These are phyloP conservation scores for Cephalopterus ornatus DNA, from an alignment of 2,113 vertebrate species.

Conservation along the genomic window DNA sequence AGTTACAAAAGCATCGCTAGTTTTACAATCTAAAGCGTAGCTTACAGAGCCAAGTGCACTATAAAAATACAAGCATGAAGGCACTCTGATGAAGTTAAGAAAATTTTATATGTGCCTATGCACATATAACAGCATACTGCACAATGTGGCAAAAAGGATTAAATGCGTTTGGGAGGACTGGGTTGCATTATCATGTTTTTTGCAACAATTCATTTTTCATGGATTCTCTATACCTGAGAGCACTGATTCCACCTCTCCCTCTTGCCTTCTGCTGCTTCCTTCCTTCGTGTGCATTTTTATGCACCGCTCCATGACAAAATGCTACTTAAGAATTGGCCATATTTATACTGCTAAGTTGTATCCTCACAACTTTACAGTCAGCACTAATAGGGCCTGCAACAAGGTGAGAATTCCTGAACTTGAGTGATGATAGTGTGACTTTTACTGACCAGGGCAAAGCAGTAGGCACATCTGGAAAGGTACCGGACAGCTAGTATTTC, in stretches of 20 bases:
- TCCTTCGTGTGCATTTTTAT: rapidly evolving
- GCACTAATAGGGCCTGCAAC: not conserved
- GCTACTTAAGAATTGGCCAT: not conserved
- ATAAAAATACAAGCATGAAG: not conserved
- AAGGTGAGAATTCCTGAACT: not conserved
- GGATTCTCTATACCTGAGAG: not conserved
- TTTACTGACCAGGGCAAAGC: not conserved
- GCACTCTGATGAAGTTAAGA: not conserved
- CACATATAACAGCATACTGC: not conserved
- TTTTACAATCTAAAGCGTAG: not conserved
- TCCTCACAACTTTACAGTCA: not conserved
- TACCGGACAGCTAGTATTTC: not conserved
- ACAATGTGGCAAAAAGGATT: not conserved
- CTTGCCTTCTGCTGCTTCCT: not conserved
- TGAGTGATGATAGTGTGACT: not conserved
- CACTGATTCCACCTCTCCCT: not conserved
- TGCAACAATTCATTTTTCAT: not conserved
- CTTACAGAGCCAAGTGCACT: not conserved
- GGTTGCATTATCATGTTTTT: not conserved
- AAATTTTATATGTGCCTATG: not conserved
- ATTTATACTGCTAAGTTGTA: not conserved
- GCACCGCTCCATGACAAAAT: not conserved
- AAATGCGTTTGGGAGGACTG: not conserved
- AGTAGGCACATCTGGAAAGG: not conserved
- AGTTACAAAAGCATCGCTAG: not conserved